Percentiles rank a stretch among this genome's conserved stretches.
Evolutionary conservation across 2,113 vertebrate genomes (phyloP).

Genomic region (Phaetusa simplex): DNA sequence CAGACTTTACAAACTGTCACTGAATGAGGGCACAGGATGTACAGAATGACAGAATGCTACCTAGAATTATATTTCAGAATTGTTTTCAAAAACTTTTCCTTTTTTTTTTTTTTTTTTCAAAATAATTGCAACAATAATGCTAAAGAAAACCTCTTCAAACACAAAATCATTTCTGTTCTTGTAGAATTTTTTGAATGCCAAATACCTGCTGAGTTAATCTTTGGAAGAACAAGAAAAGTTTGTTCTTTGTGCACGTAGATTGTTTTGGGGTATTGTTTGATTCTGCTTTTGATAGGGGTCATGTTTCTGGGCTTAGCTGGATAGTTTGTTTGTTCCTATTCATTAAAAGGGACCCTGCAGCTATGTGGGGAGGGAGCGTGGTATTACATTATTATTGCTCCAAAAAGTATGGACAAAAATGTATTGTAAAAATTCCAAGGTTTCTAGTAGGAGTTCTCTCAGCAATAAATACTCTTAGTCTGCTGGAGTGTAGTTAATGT

Average conservation of each 20-base stretch:
- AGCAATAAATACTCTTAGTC: conserved; percentile 28
- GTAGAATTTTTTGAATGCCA: conserved; percentile 39
- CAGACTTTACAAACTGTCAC: neutral
- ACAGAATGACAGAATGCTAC: neutral
- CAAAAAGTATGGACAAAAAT: conserved; percentile 60
- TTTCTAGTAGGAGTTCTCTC: conserved; percentile 43
- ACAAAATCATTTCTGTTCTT: conserved; percentile 9
- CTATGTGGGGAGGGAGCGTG: conserved; percentile 28
- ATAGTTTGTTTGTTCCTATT: conserved; percentile 61
- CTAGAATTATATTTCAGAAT: neutral
- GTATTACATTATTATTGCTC: conserved; percentile 56
- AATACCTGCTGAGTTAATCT: conserved; percentile 50
- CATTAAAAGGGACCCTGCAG: conserved; percentile 61
- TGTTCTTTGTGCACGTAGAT: conserved; percentile 38
- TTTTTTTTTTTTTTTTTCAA: neutral
- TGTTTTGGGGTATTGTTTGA: conserved; percentile 62
- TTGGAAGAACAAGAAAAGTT: conserved; percentile 47
- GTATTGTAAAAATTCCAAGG: conserved; percentile 55
- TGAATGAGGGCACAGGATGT: neutral
- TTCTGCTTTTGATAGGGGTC: conserved; percentile 46
- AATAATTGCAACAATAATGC: conserved; percentile 13
- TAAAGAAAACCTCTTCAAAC: conserved; percentile 14
- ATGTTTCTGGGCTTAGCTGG: conserved; percentile 50
- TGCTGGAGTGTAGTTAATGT: conserved; percentile 23
- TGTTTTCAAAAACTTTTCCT: neutral